Evolutionary conservation across 2,888 invertebrate genomes (phyloP).

Genomic region (Plebejus argus): DNA sequence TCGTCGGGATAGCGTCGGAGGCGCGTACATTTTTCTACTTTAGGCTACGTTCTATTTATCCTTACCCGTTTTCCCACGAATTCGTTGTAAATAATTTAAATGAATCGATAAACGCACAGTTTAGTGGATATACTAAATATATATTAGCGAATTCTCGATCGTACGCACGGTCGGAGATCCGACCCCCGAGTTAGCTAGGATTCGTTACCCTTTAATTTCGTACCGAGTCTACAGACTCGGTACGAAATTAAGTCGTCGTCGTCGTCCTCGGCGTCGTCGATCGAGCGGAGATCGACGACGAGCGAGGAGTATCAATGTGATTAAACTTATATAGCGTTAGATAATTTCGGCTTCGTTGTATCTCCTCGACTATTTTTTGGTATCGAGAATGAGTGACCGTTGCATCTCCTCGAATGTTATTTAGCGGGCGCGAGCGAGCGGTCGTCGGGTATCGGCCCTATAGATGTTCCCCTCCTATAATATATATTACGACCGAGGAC

Average conservation of each 20-base stretch:
- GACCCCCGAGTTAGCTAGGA: slow-evolving; percentile 61
- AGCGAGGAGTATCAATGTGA: slow-evolving; percentile 21
- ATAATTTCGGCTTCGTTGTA: slow-evolving; percentile 13
- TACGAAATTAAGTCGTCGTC: too few relatives aligned
- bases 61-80: slow-evolving; percentile 55
- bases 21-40: slow-evolving; percentile 58
- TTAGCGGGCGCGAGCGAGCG: slow-evolving; percentile 3
- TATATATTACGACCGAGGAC: slow-evolving; percentile 23
- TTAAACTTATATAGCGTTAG: slow-evolving; percentile 15
- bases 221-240: slow-evolving; percentile 17
- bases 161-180: slow-evolving; percentile 66
- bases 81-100: slow-evolving; percentile 70
- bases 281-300: background rate
- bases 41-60: slow-evolving; percentile 55
- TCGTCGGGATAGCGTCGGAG: slow-evolving; percentile 47
- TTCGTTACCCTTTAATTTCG: slow-evolving; percentile 63
- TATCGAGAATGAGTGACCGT: slow-evolving; percentile 1
- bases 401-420: background rate
- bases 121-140: slow-evolving; percentile 73
- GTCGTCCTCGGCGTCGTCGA: background rate
- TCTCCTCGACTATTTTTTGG: background rate
- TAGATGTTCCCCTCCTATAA: slow-evolving; percentile 7
- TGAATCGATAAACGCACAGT: slow-evolving; percentile 79
- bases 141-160: slow-evolving; percentile 73
- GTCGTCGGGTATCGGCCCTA: background rate